Evolutionary conservation across 2,113 vertebrate genomes (phyloP).

Genomic region (Mormyrus lacerda): DNA sequence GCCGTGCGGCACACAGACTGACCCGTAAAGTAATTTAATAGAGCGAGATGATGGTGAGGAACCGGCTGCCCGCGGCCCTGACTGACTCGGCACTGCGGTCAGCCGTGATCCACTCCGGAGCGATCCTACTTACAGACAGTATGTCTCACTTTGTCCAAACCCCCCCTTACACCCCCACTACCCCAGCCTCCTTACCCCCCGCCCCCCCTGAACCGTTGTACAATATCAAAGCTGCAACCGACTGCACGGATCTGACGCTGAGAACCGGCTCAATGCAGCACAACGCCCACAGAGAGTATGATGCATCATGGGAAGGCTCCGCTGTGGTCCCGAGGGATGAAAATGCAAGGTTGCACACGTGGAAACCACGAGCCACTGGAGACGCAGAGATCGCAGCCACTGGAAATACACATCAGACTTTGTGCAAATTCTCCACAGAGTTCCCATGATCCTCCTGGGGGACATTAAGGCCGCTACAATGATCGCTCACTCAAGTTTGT

Average conservation of each 20-base stretch:
- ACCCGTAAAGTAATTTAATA: slow-evolving; percentile 8
- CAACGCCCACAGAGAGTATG: neutral
- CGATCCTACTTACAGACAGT: neutral
- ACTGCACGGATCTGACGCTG: neutral
- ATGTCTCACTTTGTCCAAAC: neutral
- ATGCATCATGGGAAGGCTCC: neutral
- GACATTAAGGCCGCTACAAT: neutral
- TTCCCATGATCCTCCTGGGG: neutral
- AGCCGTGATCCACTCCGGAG: neutral
- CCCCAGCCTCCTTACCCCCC: neutral
- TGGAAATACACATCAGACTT: neutral
- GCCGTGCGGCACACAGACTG: neutral
- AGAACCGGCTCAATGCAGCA: neutral
- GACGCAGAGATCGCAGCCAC: neutral
- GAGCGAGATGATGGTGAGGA: neutral
- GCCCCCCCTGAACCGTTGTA: neutral
- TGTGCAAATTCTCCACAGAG: neutral
- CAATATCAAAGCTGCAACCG: neutral
- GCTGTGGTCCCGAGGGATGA: neutral
- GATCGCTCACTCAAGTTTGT: neutral
- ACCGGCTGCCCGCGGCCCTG: neutral
- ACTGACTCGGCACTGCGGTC: neutral
- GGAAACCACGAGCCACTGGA: neutral
- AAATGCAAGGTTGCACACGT: neutral
- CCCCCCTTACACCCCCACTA: neutral